Base-by-base conservation (phyloP, 2,797 vertebrate genomes). In the Allobates femoralis region DNA sequence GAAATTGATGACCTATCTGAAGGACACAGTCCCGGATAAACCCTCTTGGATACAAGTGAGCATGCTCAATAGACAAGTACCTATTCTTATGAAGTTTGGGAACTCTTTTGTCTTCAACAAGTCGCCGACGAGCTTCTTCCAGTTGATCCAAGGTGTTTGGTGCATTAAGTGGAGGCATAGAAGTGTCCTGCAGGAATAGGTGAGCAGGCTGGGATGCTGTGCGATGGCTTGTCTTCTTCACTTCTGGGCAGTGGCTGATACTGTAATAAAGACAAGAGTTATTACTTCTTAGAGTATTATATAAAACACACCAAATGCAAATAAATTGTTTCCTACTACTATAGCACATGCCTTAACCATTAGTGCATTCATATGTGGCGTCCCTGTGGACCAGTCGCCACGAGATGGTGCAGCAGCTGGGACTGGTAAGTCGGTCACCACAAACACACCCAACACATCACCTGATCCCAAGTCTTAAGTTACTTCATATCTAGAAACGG, bases 161-260 rank as follows among this genome's bases (percentile, higher is more conserved):
- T 28, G 87, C 87, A 67, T 37, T 88, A 69, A 88, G 87, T 30
- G 87, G 87, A 26, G 87, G 87, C 87, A 88, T 88, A 28, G 87
- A 88, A 0, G 87, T 88, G 56, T 88, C 87, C 56, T 88, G 87
- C 78, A 88, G 87, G 60, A 88, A 88, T 30, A 88, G 71, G 32
- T 88, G 87, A 10, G 87, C 87, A 7, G 87, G 87, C n/a, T 88
- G 87, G 21, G 87, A 88, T 81, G 83, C 8, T 34, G 83, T 56
- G 15, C 87, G 78, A 41, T 88, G 87, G 3, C 69, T 85, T 4
- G 83, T 34, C 55, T 85, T 88, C 53, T 88, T 88, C 15, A 46
- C 8, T 46, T 88, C 87, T 8, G 78, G 18, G 23, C 78, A 62
- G 28, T 81, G 78, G 37, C 28, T 85, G 34, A 85, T 16, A 55